phyloP scores from a whole-genome alignment of 1,140 invertebrate genomes.

The Lordiphosa stackelbergi region DNA sequence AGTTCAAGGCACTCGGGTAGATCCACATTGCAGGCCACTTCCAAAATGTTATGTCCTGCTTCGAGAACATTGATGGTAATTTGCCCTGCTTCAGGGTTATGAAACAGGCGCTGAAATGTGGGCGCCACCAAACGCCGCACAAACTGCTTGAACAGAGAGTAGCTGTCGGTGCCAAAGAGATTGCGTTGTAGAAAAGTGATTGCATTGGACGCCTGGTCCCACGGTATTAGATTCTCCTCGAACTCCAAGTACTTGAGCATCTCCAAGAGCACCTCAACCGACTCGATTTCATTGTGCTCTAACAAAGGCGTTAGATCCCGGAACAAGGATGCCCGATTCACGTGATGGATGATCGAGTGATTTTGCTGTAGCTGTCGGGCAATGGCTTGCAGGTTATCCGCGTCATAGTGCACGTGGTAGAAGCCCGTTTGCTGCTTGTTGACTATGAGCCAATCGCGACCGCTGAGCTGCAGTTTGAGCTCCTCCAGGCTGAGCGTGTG shows the following conservation, averaged over 20 bases:
- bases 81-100: not conserved
- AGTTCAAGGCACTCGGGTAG: slow-evolving; percentile 56
- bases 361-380: slow-evolving; percentile 77
- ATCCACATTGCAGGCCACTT: slow-evolving; percentile 53
- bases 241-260: slow-evolving; percentile 81
- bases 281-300: slow-evolving; percentile 70
- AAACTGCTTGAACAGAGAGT: slow-evolving; percentile 75
- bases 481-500: slow-evolving; percentile 44
- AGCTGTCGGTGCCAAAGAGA: slow-evolving; percentile 60
- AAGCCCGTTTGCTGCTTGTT: slow-evolving; percentile 82
- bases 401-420: slow-evolving; percentile 83
- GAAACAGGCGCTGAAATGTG: slow-evolving; percentile 49
- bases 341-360: slow-evolving; percentile 78
- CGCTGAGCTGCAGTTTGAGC: slow-evolving; percentile 42
- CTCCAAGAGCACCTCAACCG: slow-evolving; percentile 64
- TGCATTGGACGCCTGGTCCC: slow-evolving; percentile 76
- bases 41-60: slow-evolving; percentile 20
- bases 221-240: slow-evolving; percentile 79
- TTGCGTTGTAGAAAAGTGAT: slow-evolving; percentile 37
- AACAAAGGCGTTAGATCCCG: slow-evolving; percentile 78
- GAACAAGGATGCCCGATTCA: slow-evolving; percentile 82
- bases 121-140: slow-evolving; percentile 49
- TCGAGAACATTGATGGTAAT: slow-evolving; percentile 7
- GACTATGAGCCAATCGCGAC: slow-evolving; percentile 80
- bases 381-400: slow-evolving; percentile 78